Evolutionary conservation across 1,140 invertebrate genomes (phyloP).

Genomic region (Drosophila quadrilineata): DNA sequence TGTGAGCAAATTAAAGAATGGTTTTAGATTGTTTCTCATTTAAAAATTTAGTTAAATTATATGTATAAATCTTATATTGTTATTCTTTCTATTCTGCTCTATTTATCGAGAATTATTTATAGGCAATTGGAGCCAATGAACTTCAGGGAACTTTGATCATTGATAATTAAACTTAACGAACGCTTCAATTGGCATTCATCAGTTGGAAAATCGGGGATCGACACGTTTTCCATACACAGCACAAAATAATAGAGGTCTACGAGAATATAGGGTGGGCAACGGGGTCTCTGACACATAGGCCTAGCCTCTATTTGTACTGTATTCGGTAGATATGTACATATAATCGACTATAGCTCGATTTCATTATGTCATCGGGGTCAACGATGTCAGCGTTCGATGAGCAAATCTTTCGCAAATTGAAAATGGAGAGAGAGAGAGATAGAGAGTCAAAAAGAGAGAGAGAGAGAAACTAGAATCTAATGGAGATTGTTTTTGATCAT

Average conservation of each 20-base stretch:
- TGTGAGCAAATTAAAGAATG: too few relatives aligned
- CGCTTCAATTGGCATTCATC: constrained; percentile 53
- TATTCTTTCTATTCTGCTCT: too few relatives aligned
- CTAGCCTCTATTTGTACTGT: background rate
- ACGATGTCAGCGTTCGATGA: constrained; percentile 8
- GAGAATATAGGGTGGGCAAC: background rate
- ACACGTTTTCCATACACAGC: constrained; percentile 18
- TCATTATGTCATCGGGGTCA: constrained; percentile 53
- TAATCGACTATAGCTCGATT: constrained; percentile 42
- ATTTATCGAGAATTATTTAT: constrained; percentile 2
- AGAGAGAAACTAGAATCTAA: background rate
- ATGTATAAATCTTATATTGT: too few relatives aligned
- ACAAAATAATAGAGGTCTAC: background rate
- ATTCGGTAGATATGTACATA: constrained; percentile 19
- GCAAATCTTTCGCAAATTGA: constrained; percentile 43
- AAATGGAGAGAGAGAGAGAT: background rate
- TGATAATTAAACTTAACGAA: constrained; percentile 69
- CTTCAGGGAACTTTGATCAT: constrained; percentile 52
- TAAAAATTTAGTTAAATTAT: too few relatives aligned
- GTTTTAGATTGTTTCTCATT: too few relatives aligned
- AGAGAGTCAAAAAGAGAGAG: background rate
- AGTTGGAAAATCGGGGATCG: constrained; percentile 32
- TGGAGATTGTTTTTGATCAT: background rate
- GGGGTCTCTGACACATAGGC: constrained; percentile 14
- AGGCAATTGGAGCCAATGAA: constrained; percentile 1